These are phyloP conservation scores for Stercorarius parasiticus DNA, from an alignment of 2,113 vertebrate species.

Conservation along the genomic window DNA sequence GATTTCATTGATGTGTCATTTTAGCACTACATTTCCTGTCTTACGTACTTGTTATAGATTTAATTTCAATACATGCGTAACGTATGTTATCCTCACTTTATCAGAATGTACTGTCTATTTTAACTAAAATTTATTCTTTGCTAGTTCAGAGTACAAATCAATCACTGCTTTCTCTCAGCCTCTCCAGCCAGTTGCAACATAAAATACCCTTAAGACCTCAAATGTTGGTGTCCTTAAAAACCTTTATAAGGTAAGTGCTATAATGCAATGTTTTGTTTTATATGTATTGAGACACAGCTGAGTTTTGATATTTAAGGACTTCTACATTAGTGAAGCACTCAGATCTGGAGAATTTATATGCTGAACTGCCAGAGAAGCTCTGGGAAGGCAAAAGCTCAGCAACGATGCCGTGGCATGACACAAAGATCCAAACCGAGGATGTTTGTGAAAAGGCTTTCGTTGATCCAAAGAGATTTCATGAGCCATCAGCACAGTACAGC, in stretches of 20 bases:
- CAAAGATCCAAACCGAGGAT: not conserved
- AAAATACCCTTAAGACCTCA: not conserved
- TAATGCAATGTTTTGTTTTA: not conserved
- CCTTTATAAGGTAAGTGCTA: not conserved
- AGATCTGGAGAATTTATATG: not conserved
- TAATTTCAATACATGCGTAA: not conserved
- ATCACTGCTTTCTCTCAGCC: not conserved
- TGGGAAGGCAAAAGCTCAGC: not conserved
- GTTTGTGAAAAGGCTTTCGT: not conserved
- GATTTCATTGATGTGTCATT: not conserved
- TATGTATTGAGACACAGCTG: not conserved
- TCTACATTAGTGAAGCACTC: not conserved
- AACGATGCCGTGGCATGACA: fast-evolving
- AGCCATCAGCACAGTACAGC: not conserved
- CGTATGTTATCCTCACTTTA: not conserved
- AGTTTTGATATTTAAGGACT: not conserved
- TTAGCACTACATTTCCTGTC: not conserved
- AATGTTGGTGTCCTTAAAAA: not conserved
- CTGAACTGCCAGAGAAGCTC: not conserved
- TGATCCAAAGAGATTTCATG: not conserved
- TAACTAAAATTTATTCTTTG: not conserved
- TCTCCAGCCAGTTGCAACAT: not conserved
- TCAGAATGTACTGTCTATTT: not conserved
- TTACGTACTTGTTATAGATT: not conserved
- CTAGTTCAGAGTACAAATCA: not conserved